These are phyloP conservation scores for Cordilura impudica DNA, from an alignment of 2,888 invertebrate genomes.

Conservation along the genomic window DNA sequence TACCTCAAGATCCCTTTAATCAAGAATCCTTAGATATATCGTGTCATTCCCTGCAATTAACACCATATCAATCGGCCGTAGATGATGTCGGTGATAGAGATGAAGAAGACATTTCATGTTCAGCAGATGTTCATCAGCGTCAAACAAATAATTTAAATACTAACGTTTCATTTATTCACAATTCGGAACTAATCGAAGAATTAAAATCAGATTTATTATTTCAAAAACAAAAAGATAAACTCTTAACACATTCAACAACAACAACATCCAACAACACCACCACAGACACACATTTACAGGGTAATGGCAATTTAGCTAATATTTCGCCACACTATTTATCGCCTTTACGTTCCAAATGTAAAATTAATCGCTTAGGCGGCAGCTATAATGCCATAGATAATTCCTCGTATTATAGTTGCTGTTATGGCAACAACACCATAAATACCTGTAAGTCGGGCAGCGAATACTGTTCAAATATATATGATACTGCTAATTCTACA, in stretches of 20 bases:
- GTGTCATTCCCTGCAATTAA: conserved; percentile 36
- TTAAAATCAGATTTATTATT: conserved; percentile 49
- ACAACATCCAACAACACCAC: neutral
- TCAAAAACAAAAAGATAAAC: conserved; percentile 56
- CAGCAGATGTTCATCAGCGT: neutral
- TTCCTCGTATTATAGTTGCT: neutral
- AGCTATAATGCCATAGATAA: neutral
- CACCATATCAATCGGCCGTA: conserved; percentile 23
- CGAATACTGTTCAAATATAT: neutral
- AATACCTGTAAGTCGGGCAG: neutral
- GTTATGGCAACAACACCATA: neutral
- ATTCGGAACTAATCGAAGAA: conserved; percentile 43
- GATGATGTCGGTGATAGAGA: conserved; percentile 40
- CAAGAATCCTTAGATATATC: conserved; percentile 21
- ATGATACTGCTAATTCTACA: neutral
- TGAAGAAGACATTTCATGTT: conserved; percentile 23
- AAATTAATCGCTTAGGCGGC: neutral
- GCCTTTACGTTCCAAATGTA: neutral
- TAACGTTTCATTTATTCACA: neutral
- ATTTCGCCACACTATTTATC: neutral
- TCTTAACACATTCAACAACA: conserved; percentile 10
- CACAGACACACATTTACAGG: conserved; percentile 22
- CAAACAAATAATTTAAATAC: conserved; percentile 13
- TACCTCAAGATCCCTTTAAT: conserved; percentile 14
- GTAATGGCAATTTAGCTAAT: conserved; percentile 39